Conservation (phyloP, 2,888 invertebrate species). For the Lathronympha strigana region DNA sequence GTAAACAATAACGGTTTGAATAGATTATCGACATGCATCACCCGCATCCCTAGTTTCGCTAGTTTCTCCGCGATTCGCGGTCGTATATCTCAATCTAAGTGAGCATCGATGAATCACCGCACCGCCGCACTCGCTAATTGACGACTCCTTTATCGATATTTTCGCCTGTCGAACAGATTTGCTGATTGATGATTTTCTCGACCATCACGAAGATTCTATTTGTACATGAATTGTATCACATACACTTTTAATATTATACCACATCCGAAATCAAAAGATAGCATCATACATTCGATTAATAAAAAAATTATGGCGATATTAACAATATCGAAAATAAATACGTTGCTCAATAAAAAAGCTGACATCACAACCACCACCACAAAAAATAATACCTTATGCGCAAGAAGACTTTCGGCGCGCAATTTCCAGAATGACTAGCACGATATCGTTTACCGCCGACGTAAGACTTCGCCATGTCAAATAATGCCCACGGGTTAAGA, state of each 20-base stretch:
- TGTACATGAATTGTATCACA: no score
- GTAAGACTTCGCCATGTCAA: no score
- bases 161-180: constrained; percentile 1
- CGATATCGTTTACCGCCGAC: neutral
- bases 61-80: neutral
- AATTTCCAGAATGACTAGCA: neutral
- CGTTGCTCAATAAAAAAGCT: neutral
- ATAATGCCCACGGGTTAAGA: no score
- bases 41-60: neutral
- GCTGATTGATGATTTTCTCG: no score
- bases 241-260: no score
- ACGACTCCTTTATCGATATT: constrained; percentile 10
- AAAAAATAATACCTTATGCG: constrained; percentile 7
- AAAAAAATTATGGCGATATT: no score
- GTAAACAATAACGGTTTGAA: neutral
- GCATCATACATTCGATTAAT: no score
- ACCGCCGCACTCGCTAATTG: constrained; percentile 2
- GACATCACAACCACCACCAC: constrained; percentile 6
- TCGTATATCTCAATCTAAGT: constrained; percentile 13
- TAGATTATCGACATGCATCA: neutral
- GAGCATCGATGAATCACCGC: constrained; percentile 5
- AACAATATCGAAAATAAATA: no score
- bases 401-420: neutral
- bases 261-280: no score
- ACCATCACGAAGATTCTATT: no score